These are phyloP conservation scores for Polylopha cassiicola DNA, from an alignment of 2,888 invertebrate species.

Conservation along the genomic window DNA sequence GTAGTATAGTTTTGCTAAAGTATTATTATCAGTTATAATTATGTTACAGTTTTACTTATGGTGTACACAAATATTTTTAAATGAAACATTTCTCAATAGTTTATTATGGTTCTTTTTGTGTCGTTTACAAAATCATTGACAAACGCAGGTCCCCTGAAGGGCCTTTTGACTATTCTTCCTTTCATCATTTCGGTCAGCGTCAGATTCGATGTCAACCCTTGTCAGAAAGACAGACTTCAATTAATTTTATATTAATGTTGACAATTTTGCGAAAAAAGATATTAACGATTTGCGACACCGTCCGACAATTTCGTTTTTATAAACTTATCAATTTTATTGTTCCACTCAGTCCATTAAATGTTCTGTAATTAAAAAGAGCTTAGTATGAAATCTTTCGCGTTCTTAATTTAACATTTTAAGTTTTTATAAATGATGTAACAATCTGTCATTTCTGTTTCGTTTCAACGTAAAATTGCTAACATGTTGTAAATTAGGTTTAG, in stretches of 20 bases:
- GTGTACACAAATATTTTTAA: no score
- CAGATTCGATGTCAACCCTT: conserved; percentile 32
- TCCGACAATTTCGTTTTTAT: conserved; percentile 2
- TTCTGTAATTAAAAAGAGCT: no score
- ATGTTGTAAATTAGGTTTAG: no score
- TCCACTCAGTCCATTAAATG: neutral
- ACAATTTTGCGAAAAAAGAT: conserved; percentile 21
- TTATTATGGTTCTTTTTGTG: conserved; percentile 4
- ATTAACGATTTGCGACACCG: conserved; percentile 6
- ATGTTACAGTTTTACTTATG: no score
- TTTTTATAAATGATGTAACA: no score
- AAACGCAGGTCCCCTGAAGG: conserved; percentile 17
- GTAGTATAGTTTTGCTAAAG: no score
- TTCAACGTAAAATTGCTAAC: no score
- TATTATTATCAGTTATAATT: no score
- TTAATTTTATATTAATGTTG: conserved; percentile 28
- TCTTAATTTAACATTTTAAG: no score
- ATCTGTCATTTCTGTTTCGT: no score
- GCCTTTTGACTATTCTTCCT: conserved; percentile 24
- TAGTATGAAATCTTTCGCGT: no score
- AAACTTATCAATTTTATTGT: neutral
- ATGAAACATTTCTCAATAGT: no score
- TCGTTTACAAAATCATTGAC: conserved; percentile 16
- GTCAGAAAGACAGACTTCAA: conserved; percentile 30
- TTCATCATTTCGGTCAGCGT: conserved; percentile 25